These are phyloP conservation scores for Cassiopea xamachana DNA, from an alignment of 30 jellyfish, hydroid and myxozoan genomes.

Conservation along the genomic window DNA sequence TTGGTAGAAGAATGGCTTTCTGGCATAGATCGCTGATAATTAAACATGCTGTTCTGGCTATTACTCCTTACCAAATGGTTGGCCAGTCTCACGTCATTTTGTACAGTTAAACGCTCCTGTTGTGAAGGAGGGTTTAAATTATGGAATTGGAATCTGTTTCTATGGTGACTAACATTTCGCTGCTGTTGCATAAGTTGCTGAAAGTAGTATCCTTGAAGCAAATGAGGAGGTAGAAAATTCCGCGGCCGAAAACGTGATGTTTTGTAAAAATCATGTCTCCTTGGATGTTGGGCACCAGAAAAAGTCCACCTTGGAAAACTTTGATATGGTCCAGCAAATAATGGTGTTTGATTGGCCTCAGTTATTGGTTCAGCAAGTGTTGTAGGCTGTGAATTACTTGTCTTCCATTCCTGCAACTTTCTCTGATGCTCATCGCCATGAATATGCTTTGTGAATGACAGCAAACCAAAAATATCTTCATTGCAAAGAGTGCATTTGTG, in stretches of 20 bases:
- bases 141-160: background rate
- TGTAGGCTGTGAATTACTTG: background rate
- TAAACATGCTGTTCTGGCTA: background rate
- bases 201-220: background rate
- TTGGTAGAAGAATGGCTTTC: no score
- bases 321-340: background rate
- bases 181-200: background rate
- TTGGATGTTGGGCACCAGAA: background rate
- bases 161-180: background rate
- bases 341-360: background rate
- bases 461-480: slow-evolving; percentile 64
- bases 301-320: background rate
- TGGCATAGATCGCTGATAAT: no score
- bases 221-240: background rate
- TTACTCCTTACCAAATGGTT: background rate
- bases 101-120: background rate
- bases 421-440: slow-evolving; percentile 81
- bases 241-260: background rate
- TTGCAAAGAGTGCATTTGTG: slow-evolving; percentile 71
- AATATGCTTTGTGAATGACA: slow-evolving; percentile 73
- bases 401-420: slow-evolving; percentile 57
- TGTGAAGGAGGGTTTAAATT: background rate
- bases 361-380: slow-evolving; percentile 9
- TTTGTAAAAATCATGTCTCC: background rate
- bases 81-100: background rate